Evolutionary conservation across 2,888 invertebrate species (phyloP).

Genomic region (Erebia epiphron): DNA sequence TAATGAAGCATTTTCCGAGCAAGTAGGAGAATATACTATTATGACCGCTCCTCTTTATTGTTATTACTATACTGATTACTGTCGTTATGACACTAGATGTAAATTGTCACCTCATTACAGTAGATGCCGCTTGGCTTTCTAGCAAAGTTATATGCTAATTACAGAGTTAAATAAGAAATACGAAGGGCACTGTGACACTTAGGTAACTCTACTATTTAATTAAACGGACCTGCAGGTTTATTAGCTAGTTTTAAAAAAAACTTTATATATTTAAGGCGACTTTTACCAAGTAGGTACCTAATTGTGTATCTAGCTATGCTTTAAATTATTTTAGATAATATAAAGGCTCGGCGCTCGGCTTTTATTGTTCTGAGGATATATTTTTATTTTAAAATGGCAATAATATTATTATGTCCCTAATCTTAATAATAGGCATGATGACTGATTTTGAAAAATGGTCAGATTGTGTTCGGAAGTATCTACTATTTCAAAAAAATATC

Average conservation of each 20-base stretch:
- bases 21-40: background rate
- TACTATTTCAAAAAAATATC: no score
- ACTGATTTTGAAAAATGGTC: no score
- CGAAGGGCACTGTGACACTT: slow-evolving; percentile 16
- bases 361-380: no score
- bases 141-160: slow-evolving; percentile 21
- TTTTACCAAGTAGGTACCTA: background rate
- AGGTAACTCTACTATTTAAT: background rate
- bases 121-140: background rate
- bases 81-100: background rate
- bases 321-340: no score
- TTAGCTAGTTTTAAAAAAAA: background rate
- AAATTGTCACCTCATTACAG: slow-evolving; percentile 15
- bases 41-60: background rate
- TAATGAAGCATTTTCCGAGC: no score
- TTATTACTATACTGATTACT: background rate
- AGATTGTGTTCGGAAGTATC: no score
- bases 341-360: no score
- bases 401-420: no score
- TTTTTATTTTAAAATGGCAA: no score
- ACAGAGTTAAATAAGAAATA: slow-evolving; percentile 13
- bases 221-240: background rate
- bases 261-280: background rate
- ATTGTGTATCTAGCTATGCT: background rate
- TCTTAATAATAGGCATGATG: no score